Evolutionary conservation across 2,797 vertebrate species (phyloP), one percentile per base, ranked within the genome.

Genomic region (Aeoliscus strigatus): DNA sequence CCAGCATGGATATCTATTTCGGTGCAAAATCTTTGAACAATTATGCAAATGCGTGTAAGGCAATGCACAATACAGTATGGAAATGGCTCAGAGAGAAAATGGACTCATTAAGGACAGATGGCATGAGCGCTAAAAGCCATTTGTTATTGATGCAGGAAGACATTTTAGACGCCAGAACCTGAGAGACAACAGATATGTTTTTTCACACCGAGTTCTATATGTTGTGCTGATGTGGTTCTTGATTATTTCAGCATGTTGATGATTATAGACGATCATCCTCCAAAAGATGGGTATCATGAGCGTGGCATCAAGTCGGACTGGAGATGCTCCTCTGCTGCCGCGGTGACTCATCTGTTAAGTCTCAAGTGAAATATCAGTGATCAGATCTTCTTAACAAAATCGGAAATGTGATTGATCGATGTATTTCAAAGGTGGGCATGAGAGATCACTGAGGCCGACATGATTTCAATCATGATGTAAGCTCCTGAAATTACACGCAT

Each of bases 51-150:
- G 87, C 80, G 49, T 84, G 83, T 88, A 88, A 90, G 89, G 85
- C 89, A 90, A 88, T 89, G 90, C 83, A 91, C 89, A 94, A 91
- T 89, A 92, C 87, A 90, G 88, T 89, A 93, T 91, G 89, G 88
- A 91, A 91, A 92, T 90, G 83, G 88, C 85, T 87, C 10, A 34
- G 72, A 87, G 88, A 87, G 90, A 91, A 87, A 93, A 91, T 87
- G 87, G 89, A 91, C 90, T 93, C 91, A 93, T 96, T 93, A 93
- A 89, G 89, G 91, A 88, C 92, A 94, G 93, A 95, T 93, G 91
- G 92, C 82, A 84, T 77, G 78, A 87, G 88, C 85, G 87, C 86
- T 89, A 89, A 86, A 82, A 93, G 87, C 86, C 83, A 86, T 89
- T 89, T 85, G 83, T 88, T 87, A 82, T 79, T 57, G 67, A 68